phyloP scores from a whole-genome alignment of 1,140 invertebrate species.

The Drosophila micromelanica region DNA sequence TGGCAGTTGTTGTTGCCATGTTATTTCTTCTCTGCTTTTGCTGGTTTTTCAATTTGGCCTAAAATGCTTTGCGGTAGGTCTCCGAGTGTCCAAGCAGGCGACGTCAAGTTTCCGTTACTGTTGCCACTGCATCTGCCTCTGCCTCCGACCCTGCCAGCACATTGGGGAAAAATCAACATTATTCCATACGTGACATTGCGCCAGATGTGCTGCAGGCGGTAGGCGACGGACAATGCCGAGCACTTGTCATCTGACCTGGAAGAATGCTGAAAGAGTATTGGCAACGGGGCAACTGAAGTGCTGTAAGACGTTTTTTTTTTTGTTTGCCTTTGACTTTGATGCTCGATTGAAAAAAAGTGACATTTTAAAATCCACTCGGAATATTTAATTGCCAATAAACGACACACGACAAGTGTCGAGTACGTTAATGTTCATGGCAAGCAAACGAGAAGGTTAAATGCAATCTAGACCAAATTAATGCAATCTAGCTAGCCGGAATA shows the following conservation, averaged over 20 bases:
- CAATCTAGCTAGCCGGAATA: background rate
- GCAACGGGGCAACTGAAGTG: background rate
- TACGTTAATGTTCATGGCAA: no score
- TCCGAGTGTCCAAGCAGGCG: slow-evolving; percentile 1
- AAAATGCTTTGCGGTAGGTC: slow-evolving; percentile 30
- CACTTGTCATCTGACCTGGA: slow-evolving; percentile 30
- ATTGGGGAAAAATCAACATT: slow-evolving; percentile 42
- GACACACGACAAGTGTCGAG: background rate
- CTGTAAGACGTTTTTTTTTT: background rate
- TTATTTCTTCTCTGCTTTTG: slow-evolving; percentile 33
- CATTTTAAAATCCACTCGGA: slow-evolving; percentile 28
- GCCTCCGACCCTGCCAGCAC: slow-evolving; percentile 18
- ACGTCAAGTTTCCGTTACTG: background rate
- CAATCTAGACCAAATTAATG: background rate
- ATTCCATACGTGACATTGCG: slow-evolving; percentile 43
- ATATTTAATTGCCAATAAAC: slow-evolving; percentile 42
- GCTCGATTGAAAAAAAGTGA: slow-evolving; percentile 8
- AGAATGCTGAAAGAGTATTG: slow-evolving; percentile 21
- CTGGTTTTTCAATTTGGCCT: slow-evolving; percentile 31
- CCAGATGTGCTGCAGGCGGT: slow-evolving; percentile 12
- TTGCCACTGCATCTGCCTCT: background rate
- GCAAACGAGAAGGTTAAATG: no score
- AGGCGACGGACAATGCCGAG: background rate
- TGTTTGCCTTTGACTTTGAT: no score
- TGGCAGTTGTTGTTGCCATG: slow-evolving; percentile 18